Base-by-base conservation (phyloP, 2,888 invertebrate genomes). In the Hyppa rectilinea region DNA sequence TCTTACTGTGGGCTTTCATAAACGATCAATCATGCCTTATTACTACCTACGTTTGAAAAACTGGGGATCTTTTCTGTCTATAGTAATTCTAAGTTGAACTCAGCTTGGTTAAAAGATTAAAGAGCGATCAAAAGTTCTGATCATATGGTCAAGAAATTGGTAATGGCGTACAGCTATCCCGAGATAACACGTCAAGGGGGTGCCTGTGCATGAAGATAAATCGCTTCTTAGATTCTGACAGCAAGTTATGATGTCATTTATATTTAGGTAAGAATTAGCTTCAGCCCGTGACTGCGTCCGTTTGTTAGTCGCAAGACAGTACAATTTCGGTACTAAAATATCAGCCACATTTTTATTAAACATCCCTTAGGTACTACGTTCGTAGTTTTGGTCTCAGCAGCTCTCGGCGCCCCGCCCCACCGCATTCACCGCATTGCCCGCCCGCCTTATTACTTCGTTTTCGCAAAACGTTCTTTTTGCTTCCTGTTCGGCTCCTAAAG, bases 171-270 rank as follows among this genome's bases (percentile, higher is more conserved):
- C 23, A 40, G 9, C 5, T 40, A 36, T 38, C 23, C 12, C 26
- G 47, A 75, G 69, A 40, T 49, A 29, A 49, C 23, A 53, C n/a
- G 29, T 20, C n/a, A n/a, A n/a, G n/a, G 67, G 4, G 17, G 3
- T n/a, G 17, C n/a, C 10, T 45, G 9, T 31, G 7, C 36, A 38
- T 58, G 34, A 70, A 38, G 26, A n/a, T 12, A 9, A 45, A 59
- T 14, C 20, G 12, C n/a, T 4, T 34, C 43, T 49, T 49, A 17
- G 7, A 47, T 47, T 36, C 70, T 23, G 31, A 76, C 34, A 29
- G 23, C 49, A 49, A 29, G n/a, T 68, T 47, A 55, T 17, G 47
- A 78, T 49, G 34, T 45, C 20, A 40, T 61, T 50, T 4, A 45
- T 17, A 29, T 71, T 40, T 14, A n/a, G n/a, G n/a, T n/a, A n/a